Evolutionary conservation across 2,797 vertebrate species (phyloP).

Genomic region (Carapus acus): DNA sequence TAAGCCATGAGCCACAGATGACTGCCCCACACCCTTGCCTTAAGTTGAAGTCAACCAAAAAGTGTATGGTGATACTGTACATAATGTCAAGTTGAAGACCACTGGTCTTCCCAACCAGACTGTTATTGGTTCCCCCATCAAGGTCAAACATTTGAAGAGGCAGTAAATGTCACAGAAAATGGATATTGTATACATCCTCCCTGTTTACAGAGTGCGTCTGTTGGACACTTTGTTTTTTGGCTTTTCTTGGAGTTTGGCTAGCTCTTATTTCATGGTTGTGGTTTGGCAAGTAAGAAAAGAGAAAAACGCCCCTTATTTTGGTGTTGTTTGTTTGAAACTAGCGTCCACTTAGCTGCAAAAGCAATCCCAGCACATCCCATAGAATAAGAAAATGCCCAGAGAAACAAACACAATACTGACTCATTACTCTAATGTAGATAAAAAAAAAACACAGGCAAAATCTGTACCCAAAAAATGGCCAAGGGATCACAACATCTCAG

Average conservation of each 20-base stretch:
- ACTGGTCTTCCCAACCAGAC: slow-evolving; percentile 11
- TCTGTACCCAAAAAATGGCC: too few relatives aligned
- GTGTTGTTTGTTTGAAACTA: slow-evolving; percentile 61
- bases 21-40: too few relatives aligned
- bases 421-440: too few relatives aligned
- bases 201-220: slow-evolving; percentile 35
- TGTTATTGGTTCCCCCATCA: slow-evolving; percentile 44
- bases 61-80: too few relatives aligned
- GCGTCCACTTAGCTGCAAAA: slow-evolving; percentile 60
- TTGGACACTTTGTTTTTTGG: slow-evolving; percentile 45
- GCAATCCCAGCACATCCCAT: slow-evolving; percentile 57
- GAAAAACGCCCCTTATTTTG: slow-evolving; percentile 63
- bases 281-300: slow-evolving; percentile 56
- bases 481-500: too few relatives aligned
- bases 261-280: slow-evolving; percentile 69
- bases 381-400: too few relatives aligned
- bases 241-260: slow-evolving; percentile 55
- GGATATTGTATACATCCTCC: slow-evolving; percentile 36
- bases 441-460: too few relatives aligned
- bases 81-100: slow-evolving; percentile 13
- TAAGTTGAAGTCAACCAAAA: too few relatives aligned
- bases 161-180: slow-evolving; percentile 37
- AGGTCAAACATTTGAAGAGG: slow-evolving; percentile 44
- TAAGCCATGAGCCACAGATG: too few relatives aligned
- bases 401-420: too few relatives aligned